These are phyloP conservation scores for Microcebus lehilahytsara DNA, from an alignment of 2,113 vertebrate genomes.

Conservation along the genomic window DNA sequence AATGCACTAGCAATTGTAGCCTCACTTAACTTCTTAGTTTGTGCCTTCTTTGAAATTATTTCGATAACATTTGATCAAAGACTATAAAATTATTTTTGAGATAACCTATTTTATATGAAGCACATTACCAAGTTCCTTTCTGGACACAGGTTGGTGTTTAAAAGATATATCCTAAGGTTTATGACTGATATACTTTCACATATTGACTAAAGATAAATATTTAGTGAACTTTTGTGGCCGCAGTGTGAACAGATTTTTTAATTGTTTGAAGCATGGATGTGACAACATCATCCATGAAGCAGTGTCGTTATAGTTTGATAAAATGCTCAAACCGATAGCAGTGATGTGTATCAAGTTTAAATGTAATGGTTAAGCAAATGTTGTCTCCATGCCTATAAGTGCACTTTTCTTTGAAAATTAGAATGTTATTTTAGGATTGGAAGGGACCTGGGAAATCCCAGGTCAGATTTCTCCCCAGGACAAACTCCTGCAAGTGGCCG, in stretches of 20 bases:
- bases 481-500: not conserved
- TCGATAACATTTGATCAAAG: not conserved
- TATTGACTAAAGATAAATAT: not conserved
- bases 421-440: not conserved
- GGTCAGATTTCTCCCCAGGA: not conserved
- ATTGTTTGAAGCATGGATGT: not conserved
- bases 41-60: not conserved
- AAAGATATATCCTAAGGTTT: not conserved
- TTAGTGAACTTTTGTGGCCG: not conserved
- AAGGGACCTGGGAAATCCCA: not conserved
- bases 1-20: not conserved
- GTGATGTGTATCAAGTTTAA: not conserved
- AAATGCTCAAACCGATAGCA: not conserved
- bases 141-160: not conserved
- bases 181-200: not conserved
- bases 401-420: not conserved
- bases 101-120: not conserved
- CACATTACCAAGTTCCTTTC: not conserved
- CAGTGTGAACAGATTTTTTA: not conserved
- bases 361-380: not conserved
- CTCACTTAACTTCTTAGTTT: not conserved
- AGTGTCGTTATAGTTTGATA: not conserved
- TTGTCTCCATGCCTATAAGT: not conserved
- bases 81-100: not conserved
- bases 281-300: not conserved